Evolutionary conservation across 2,888 invertebrate genomes (phyloP), one percentile per base, ranked within the genome.

Genomic region (Cremastobaeus sp.): DNA sequence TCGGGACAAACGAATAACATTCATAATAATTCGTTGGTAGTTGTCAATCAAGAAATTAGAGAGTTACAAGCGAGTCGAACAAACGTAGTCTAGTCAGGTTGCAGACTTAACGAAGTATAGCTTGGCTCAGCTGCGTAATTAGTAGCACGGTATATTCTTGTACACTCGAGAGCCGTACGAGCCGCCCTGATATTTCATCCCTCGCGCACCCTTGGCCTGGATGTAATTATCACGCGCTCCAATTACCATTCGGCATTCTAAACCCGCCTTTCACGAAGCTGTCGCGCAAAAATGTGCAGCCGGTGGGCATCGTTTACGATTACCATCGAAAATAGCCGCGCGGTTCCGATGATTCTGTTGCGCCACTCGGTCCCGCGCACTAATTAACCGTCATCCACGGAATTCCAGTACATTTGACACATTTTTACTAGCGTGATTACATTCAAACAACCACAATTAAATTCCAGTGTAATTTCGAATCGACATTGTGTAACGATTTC

Each of bases 141-240:
- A 68, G 66, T 66, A 73, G 65, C 55, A 20, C 12, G 72, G 72
- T 41, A n/a, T n/a, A 72, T 66, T 66, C 72, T 65, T 66, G 66
- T 64, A 57, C 32, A 62, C 37, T 62, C 52, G 62, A 55, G 68
- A 73, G 50, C 57, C 41, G 50, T 55, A 41, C 55, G 43, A 68
- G 45, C 41, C 59, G 55, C 59, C 65, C 73, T 70, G 70, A 62
- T 64, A 64, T 62, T 73, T 68, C 73, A 73, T 68, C 72, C 73
- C 73, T 57, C 55, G 54, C 37, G 45, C 32, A 60, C 68, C 64
- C 59, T 62, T 69, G 68, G 64, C 57, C 68, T 57, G 39, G 64
- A 74, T 69, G 68, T 69, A 74, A 74, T 74, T 64, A 64, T 57
- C 57, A 64, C 59, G 57, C 64, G 74, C 74, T 64, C 62, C 68